phyloP scores from a whole-genome alignment of 2,113 vertebrate species.

The Oenanthe oenanthe region DNA sequence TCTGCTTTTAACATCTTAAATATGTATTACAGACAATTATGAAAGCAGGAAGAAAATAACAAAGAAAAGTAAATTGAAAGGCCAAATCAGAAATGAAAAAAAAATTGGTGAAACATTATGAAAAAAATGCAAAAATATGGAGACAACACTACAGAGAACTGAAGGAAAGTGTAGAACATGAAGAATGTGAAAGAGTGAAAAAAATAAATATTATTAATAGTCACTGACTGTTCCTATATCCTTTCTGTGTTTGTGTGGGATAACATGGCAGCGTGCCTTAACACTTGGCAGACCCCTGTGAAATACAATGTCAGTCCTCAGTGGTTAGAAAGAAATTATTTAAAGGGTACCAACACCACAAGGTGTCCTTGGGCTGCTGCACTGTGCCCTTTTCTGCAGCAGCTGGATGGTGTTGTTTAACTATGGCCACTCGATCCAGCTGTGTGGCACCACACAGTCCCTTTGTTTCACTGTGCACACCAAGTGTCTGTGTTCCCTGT shows the following conservation, averaged over 20 bases:
- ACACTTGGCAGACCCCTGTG: neutral
- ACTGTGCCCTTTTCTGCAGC: neutral
- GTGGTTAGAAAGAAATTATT: neutral
- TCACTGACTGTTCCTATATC: neutral
- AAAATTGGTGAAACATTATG: neutral
- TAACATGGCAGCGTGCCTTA: neutral
- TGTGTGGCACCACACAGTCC: neutral
- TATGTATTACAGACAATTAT: neutral
- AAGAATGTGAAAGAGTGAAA: neutral
- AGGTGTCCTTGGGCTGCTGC: neutral
- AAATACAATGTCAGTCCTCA: neutral
- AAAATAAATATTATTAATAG: neutral
- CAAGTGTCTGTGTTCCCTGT: fast-evolving
- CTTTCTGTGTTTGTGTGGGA: neutral
- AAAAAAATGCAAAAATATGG: neutral
- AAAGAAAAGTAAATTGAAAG: neutral
- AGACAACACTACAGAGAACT: neutral
- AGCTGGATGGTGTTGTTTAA: neutral
- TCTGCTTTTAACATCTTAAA: neutral
- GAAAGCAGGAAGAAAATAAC: neutral
- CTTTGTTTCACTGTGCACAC: neutral
- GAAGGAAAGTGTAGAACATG: neutral
- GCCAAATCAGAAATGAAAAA: neutral
- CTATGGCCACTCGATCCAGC: fast-evolving
- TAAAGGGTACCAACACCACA: neutral